These are phyloP conservation scores for Puffinus mauretanicus DNA, from an alignment of 2,113 vertebrate genomes.

Conservation along the genomic window DNA sequence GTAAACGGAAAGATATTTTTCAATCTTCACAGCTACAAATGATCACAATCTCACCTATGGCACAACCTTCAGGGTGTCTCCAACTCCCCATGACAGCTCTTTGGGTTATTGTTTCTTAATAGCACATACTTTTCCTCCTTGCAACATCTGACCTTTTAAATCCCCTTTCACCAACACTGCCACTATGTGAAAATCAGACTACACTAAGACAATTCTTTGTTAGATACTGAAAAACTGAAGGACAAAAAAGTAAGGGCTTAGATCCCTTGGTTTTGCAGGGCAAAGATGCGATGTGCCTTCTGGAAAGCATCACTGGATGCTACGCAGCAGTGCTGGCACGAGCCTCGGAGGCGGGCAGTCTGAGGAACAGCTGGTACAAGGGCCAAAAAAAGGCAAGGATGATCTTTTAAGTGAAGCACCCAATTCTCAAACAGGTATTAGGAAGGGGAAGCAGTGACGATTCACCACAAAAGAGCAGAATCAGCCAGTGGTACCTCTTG, in stretches of 20 bases:
- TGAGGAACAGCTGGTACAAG: neutral
- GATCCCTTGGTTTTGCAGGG: neutral
- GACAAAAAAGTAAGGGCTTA: neutral
- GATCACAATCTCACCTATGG: neutral
- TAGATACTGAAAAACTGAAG: neutral
- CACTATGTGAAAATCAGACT: neutral
- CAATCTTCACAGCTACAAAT: neutral
- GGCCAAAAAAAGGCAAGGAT: neutral
- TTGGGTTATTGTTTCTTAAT: neutral
- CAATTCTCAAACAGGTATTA: neutral
- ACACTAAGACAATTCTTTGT: neutral
- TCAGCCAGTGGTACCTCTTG: neutral
- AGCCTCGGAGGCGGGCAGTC: fast-evolving
- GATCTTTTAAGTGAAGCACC: neutral
- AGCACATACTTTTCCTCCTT: neutral
- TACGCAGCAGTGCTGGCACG: neutral
- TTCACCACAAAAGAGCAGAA: neutral
- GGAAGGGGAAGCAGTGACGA: neutral
- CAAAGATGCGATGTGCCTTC: neutral
- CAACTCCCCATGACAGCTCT: neutral
- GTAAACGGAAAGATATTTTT: neutral
- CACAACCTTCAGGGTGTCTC: neutral
- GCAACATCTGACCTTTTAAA: neutral
- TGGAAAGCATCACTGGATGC: neutral
- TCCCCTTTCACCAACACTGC: neutral